Evolutionary conservation across 1,140 invertebrate species (phyloP).

Genomic region (Anastatus disparis): DNA sequence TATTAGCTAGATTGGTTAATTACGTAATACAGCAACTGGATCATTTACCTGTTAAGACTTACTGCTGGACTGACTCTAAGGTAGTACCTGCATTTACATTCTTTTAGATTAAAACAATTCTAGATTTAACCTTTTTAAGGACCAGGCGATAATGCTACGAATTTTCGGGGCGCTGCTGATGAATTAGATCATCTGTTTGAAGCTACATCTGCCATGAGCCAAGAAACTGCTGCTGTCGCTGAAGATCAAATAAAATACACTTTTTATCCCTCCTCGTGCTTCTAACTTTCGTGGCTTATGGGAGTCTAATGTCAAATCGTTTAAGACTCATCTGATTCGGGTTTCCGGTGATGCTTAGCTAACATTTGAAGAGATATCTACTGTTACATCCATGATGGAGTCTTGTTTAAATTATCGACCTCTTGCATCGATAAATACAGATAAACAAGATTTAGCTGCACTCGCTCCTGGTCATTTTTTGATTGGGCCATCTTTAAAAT

Average conservation of each 20-base stretch:
- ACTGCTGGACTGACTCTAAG: conserved; percentile 23
- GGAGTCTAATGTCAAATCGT: too few relatives aligned
- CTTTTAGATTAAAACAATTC: conserved; percentile 13
- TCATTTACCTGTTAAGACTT: not conserved
- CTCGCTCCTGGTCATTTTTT: too few relatives aligned
- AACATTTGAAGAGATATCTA: not conserved
- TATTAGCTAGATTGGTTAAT: not conserved
- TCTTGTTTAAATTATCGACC: not conserved
- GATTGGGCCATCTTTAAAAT: too few relatives aligned
- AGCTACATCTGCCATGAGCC: not conserved
- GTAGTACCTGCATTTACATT: not conserved
- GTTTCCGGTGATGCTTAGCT: not conserved
- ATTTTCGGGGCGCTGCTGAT: conserved; percentile 6
- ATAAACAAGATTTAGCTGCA: too few relatives aligned
- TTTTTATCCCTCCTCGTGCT: not conserved
- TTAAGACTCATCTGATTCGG: not conserved
- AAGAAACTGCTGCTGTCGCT: not conserved
- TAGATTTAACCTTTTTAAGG: too few relatives aligned
- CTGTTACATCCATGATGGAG: too few relatives aligned
- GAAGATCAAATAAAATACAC: not conserved
- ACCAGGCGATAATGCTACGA: too few relatives aligned
- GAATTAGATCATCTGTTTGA: not conserved
- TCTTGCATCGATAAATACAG: not conserved
- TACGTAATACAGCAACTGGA: not conserved
- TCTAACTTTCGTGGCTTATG: not conserved